phyloP scores from a whole-genome alignment of 2,797 vertebrate genomes.

The Semaprochilodus insignis region DNA sequence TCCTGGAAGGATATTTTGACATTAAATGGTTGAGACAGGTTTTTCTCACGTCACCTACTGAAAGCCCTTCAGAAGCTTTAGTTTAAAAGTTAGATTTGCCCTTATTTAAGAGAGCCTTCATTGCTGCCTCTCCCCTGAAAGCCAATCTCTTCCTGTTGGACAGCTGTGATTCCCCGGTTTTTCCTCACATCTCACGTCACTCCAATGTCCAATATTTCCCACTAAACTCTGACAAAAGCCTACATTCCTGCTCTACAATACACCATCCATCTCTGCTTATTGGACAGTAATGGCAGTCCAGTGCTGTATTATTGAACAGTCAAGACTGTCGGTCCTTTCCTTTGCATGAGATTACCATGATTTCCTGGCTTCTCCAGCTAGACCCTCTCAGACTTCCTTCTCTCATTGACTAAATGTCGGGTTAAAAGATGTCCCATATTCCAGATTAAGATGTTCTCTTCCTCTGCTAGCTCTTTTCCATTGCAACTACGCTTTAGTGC shows the following conservation, averaged over 20 bases:
- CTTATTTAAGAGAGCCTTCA: constrained; percentile 39
- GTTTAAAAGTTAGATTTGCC: constrained; percentile 3
- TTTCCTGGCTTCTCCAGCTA: constrained; percentile 45
- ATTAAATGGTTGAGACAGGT: neutral
- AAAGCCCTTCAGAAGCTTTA: neutral
- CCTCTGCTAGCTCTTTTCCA: neutral
- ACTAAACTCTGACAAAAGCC: constrained; percentile 32
- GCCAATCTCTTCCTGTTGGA: constrained; percentile 54
- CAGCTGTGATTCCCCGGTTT: constrained; percentile 52
- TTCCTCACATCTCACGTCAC: constrained; percentile 46
- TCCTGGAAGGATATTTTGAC: neutral
- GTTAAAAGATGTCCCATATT: neutral
- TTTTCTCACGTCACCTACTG: neutral
- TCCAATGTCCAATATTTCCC: constrained; percentile 24
- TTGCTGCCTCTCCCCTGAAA: constrained; percentile 58
- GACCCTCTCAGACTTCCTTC: constrained; percentile 38
- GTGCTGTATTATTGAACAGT: constrained; percentile 31
- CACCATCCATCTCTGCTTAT: constrained; percentile 22
- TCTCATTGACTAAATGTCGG: neutral
- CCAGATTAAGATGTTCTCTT: neutral
- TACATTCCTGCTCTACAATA: constrained; percentile 29
- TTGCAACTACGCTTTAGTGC: neutral
- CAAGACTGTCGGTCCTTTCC: constrained; percentile 23
- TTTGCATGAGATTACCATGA: constrained; percentile 37
- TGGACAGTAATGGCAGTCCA: constrained; percentile 49